Evolutionary conservation across 2,888 invertebrate genomes (phyloP).

Genomic region (Parasteatoda lunata): DNA sequence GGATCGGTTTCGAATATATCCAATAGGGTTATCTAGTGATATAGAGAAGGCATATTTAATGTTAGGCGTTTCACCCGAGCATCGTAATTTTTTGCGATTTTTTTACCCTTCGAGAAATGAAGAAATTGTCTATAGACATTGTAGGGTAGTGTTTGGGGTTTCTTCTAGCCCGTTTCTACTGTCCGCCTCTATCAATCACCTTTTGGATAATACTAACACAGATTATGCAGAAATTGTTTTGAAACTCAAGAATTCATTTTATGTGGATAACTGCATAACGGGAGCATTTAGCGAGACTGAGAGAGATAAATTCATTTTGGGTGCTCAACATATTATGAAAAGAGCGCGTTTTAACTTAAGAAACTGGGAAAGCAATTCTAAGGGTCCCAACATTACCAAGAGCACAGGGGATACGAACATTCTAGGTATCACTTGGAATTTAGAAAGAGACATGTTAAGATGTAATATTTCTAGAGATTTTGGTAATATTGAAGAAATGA

Average conservation of each 20-base stretch:
- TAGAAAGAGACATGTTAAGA: too few relatives aligned
- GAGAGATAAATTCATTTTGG: background rate
- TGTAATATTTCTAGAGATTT: too few relatives aligned
- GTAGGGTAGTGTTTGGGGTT: constrained; percentile 19
- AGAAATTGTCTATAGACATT: constrained; percentile 6
- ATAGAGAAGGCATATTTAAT: constrained; percentile 15
- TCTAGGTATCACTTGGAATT: too few relatives aligned
- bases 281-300: background rate
- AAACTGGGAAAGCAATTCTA: background rate
- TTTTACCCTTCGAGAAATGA: background rate
- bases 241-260: background rate
- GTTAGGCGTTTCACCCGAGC: background rate
- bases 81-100: constrained; percentile 19
- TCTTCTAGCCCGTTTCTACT: background rate
- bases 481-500: too few relatives aligned
- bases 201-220: background rate
- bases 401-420: background rate
- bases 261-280: constrained; percentile 13
- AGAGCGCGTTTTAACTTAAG: constrained; percentile 13
- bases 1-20: constrained; percentile 7
- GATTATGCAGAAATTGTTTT: background rate
- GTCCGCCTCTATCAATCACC: background rate
- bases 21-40: constrained; percentile 11
- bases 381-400: background rate
- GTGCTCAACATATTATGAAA: background rate